phyloP scores from a whole-genome alignment of 2,888 invertebrate genomes.

The Caenorhabditis zanzibari region DNA sequence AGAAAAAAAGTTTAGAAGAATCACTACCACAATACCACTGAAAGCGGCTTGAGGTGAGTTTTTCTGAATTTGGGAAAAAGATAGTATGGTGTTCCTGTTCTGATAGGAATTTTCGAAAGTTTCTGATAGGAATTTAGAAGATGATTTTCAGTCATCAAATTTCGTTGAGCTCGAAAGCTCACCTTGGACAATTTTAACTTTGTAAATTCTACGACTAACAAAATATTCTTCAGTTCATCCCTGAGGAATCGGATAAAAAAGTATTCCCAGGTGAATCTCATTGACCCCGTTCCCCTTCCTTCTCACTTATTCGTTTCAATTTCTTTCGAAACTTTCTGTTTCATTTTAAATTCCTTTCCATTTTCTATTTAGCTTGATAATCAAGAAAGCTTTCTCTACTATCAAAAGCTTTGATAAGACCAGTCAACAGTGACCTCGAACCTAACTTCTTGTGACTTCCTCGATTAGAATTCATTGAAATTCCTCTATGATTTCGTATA shows the following conservation, averaged over 20 bases:
- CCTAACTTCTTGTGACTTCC: constrained; percentile 3
- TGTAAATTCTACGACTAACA: background rate
- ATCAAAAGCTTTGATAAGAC: constrained; percentile 31
- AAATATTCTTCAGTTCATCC: background rate
- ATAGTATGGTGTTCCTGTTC: too few species aligned
- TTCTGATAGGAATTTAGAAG: too few species aligned
- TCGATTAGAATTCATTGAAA: constrained; percentile 17
- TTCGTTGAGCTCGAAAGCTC: too few species aligned
- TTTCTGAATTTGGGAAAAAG: too few species aligned
- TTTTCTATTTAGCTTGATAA: background rate
- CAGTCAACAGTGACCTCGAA: constrained; percentile 34
- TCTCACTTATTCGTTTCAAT: constrained; percentile 15
- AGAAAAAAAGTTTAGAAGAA: background rate
- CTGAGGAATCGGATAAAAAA: constrained; percentile 14
- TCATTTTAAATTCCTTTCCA: background rate
- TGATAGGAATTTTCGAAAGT: too few species aligned
- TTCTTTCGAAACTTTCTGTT: constrained; percentile 16
- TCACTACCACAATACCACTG: background rate
- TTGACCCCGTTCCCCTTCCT: constrained; percentile 32
- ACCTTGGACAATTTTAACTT: too few species aligned
- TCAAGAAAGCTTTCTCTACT: constrained; percentile 8
- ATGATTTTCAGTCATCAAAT: too few species aligned
- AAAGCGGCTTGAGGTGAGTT: background rate
- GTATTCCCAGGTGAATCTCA: constrained; percentile 44
- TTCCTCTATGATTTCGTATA: constrained; percentile 13